Evolutionary conservation across 2,888 invertebrate species (phyloP), one percentile per base, ranked within the genome.

Genomic region (Graphium colonna): DNA sequence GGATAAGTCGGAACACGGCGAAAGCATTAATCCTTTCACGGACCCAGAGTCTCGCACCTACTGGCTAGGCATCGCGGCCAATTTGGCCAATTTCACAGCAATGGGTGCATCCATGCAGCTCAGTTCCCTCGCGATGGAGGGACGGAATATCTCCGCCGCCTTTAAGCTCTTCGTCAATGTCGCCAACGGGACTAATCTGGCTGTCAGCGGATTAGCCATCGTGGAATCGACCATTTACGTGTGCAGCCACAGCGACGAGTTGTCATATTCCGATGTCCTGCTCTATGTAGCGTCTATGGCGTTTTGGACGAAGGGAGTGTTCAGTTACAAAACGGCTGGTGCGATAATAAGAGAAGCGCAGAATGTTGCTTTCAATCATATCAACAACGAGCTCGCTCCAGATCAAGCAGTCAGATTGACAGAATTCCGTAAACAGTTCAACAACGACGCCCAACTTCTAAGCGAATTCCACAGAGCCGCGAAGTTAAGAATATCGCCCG

Each of bases 101-200:
- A 64, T 64, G 62, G 66, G 66, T 16, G 66, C 66, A 10, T 58
- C 63, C 4, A 66, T 66, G 64, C 57, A 64, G 26, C 56, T 66
- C 1, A 57, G 64, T 1, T 60, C 63, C 1, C 42, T 66, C 18
- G 63, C 63, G 9, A 59, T 58, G 9, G 59, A 61, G 9, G 63
- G 64, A 3, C 57, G 55, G 28, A 55, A 62, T 10, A 60, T 66
- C 47, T 61, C 64, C 2, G 56, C 44, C n/a, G 61, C 61, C 31
- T 57, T 66, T 10, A 52, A 51, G 15, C 4, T 66, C 5, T 52
- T 66, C 13, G 60, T 63, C 4, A 59, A 64, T 44, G 56, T 64
- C 9, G 62, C 62, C 41, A 64, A 63, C 44, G 64, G 64, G 9
- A 58, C 63, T 10, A 63, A 55, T 47, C 33, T 63, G 10, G 62